Conservation (phyloP, 2,888 invertebrate species). For the Cremastinae sp. region DNA sequence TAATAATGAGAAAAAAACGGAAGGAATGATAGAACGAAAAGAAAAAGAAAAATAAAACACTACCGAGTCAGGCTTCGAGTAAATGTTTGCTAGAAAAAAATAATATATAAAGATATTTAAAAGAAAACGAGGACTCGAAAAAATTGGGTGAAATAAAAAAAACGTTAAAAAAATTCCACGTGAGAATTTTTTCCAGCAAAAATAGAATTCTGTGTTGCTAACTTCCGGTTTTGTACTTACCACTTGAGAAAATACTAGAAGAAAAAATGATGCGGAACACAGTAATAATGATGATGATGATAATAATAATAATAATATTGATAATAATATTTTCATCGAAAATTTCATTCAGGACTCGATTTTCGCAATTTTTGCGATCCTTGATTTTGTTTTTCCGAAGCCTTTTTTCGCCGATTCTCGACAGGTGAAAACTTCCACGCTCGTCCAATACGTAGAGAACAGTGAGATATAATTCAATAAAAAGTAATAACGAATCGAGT, state of each 20-base stretch:
- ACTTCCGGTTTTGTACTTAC: constrained; percentile 1
- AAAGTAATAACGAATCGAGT: too few species aligned
- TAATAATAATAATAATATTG: too few species aligned
- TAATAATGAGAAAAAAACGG: constrained; percentile 69
- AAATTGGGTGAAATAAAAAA: constrained; percentile 2
- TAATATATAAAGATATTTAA: background rate
- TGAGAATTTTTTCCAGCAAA: too few species aligned
- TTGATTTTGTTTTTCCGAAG: background rate
- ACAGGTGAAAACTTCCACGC: too few species aligned
- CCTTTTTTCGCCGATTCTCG: background rate
- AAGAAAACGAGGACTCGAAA: constrained; percentile 22
- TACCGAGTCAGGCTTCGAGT: constrained; percentile 75
- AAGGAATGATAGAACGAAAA: background rate
- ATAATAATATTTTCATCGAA: too few species aligned
- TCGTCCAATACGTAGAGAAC: too few species aligned
- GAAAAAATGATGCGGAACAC: too few species aligned
- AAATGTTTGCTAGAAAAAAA: constrained; percentile 26
- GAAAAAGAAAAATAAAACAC: constrained; percentile 33
- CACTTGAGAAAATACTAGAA: background rate
- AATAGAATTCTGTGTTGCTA: background rate
- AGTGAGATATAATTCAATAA: too few species aligned
- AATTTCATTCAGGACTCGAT: too few species aligned
- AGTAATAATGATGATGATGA: too few species aligned
- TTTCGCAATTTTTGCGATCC: too few species aligned
- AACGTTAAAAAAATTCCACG: constrained; percentile 10